These are phyloP conservation scores for Crotalus adamanteus DNA, from an alignment of 2,797 vertebrate species.

Conservation along the genomic window DNA sequence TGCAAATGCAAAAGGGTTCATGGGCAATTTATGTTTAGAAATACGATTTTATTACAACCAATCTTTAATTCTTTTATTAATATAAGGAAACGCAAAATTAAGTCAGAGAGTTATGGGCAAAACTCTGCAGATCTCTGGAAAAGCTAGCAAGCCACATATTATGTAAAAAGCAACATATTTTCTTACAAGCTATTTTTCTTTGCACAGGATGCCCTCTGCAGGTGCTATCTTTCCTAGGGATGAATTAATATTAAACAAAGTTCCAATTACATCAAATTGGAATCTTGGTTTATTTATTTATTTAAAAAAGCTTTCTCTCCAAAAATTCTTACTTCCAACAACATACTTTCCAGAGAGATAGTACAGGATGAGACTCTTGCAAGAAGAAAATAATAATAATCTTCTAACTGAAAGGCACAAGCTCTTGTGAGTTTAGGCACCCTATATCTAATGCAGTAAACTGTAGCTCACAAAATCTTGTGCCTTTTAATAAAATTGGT, in stretches of 20 bases:
- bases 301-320: neutral
- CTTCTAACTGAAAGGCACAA: neutral
- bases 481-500: neutral
- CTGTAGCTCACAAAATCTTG: neutral
- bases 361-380: neutral
- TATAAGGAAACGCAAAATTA: conserved; percentile 55
- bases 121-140: conserved; percentile 20
- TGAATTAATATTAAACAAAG: neutral
- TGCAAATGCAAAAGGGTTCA: conserved; percentile 46
- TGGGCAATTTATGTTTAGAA: conserved; percentile 55
- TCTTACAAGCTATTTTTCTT: neutral
- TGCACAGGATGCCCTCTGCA: conserved; percentile 2
- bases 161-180: neutral
- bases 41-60: conserved; percentile 60
- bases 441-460: neutral
- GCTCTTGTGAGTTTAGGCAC: neutral
- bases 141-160: neutral
- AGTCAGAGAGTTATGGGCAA: conserved; percentile 54
- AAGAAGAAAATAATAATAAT: neutral
- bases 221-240: neutral
- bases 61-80: conserved; percentile 63
- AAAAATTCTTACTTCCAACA: neutral
- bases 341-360: neutral
- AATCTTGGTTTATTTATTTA: neutral
- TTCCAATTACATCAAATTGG: neutral